phyloP scores from a whole-genome alignment of 2,113 vertebrate species.

The Panurus biarmicus region DNA sequence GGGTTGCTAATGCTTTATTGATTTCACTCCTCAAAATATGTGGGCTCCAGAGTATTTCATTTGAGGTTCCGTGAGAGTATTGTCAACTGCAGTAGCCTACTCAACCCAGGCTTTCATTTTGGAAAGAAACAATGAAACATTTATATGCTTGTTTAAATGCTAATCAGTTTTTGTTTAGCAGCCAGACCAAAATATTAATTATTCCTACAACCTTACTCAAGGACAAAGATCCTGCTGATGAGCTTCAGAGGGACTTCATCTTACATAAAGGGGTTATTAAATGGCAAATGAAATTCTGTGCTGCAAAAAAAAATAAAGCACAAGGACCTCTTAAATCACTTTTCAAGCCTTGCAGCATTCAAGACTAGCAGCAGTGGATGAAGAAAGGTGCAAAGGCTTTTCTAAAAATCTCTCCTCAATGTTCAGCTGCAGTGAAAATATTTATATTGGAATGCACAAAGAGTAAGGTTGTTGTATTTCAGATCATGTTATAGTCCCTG shows the following conservation, averaged over 20 bases:
- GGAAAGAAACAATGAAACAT: constrained; percentile 27
- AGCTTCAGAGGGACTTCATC: neutral
- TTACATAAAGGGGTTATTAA: constrained; percentile 5
- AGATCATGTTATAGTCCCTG: neutral
- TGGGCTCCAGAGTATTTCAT: neutral
- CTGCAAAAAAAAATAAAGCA: neutral
- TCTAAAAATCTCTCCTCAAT: neutral
- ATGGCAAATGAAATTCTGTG: neutral
- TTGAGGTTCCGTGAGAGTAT: neutral
- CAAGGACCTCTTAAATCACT: neutral
- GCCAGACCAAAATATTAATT: constrained; percentile 53
- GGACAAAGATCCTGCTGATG: constrained; percentile 7
- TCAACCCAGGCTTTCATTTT: neutral
- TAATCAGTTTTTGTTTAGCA: constrained; percentile 52
- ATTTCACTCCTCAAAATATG: neutral
- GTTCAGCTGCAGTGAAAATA: neutral
- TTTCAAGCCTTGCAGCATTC: neutral
- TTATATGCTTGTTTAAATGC: constrained; percentile 49
- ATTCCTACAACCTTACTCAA: constrained; percentile 31
- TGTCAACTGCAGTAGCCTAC: neutral
- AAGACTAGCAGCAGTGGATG: neutral
- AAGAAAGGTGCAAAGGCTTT: neutral
- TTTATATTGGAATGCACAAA: neutral
- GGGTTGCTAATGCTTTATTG: neutral
- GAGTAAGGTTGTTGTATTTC: neutral